phyloP scores from a whole-genome alignment of 2,113 vertebrate species.

The Laterallus jamaicensis region DNA sequence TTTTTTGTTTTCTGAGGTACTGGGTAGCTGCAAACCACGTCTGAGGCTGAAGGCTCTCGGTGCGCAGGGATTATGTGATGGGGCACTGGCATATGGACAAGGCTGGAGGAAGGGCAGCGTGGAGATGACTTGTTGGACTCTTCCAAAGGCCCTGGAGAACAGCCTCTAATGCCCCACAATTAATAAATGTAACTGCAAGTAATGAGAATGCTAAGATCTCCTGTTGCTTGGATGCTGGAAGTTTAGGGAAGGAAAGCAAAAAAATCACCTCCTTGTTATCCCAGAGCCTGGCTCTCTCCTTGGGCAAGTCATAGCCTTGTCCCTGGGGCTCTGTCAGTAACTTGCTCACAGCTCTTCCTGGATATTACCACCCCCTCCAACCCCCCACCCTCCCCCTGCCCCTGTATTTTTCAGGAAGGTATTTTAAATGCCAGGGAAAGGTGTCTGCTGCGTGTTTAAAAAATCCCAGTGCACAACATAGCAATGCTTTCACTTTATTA shows the following conservation, averaged over 20 bases:
- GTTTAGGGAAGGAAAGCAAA: neutral
- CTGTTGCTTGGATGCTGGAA: neutral
- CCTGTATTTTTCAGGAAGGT: neutral
- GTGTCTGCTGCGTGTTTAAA: neutral
- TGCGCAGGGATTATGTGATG: neutral
- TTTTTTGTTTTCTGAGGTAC: neutral
- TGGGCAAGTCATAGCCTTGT: neutral
- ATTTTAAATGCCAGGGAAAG: neutral
- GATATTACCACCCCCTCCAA: neutral
- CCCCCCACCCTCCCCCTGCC: too few species aligned
- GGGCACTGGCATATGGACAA: neutral
- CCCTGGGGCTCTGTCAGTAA: neutral
- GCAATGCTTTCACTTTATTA: slow-evolving; percentile 57
- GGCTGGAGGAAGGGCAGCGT: neutral
- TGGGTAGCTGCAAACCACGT: neutral
- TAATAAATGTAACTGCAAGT: neutral
- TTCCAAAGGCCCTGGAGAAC: neutral
- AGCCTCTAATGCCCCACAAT: neutral
- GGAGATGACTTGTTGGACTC: neutral
- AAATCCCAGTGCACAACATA: neutral
- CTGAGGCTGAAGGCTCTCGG: neutral
- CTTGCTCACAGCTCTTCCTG: neutral
- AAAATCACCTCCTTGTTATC: neutral
- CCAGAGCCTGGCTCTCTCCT: neutral
- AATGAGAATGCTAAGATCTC: neutral